Evolutionary conservation across 64 coral and sea anemone genomes (phyloP), one percentile per base, ranked within the genome.

Genomic region (Acropora yongei): DNA sequence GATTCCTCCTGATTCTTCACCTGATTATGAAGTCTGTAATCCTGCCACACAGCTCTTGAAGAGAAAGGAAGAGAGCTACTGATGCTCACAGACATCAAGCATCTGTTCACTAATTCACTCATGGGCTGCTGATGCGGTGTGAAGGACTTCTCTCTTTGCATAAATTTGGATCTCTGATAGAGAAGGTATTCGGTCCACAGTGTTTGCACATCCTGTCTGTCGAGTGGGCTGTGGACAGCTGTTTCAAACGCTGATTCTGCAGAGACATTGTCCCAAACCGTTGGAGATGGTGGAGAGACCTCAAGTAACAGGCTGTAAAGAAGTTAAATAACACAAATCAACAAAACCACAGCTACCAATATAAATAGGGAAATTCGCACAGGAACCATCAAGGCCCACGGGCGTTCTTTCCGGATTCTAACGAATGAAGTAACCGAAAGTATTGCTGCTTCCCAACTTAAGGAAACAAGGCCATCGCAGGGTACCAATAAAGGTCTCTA

Each of bases 21-120:
- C 94, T 99, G 79, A 78, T 99, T 99, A 17, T 99, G 86, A 92
- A 99, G 96, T 49, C 88, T 95, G 68, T 96, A 96, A 68, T 99
- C 94, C 67, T 81, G 89, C 97, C 97, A 99, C 6, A 83, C 69
- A 39, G 75, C 80, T 11, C 88, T 89, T 41, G 97, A 88, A 42
- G 91, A 91, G 65, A 91, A 51, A 44, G 88, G 88, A 43, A 99
- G n/a, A 5, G 86, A 78, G 67, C 77, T 80, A 65, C 88, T 78
- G 10, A 92, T 83, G 51, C 89, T 94, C 41, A 91, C 89, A 8
- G 94, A 94, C 61, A 93, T 72, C 5, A 99, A 87, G 72, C 97
- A 99, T 14, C 94, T 87, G 44, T 96, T 72, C 39, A 99, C 85
- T 49, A 99, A 74, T 57, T 99, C 97, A 86, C 88, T 88, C 84